Evolutionary conservation across 2,797 vertebrate species (phyloP).

Genomic region (Thaleichthys pacificus): DNA sequence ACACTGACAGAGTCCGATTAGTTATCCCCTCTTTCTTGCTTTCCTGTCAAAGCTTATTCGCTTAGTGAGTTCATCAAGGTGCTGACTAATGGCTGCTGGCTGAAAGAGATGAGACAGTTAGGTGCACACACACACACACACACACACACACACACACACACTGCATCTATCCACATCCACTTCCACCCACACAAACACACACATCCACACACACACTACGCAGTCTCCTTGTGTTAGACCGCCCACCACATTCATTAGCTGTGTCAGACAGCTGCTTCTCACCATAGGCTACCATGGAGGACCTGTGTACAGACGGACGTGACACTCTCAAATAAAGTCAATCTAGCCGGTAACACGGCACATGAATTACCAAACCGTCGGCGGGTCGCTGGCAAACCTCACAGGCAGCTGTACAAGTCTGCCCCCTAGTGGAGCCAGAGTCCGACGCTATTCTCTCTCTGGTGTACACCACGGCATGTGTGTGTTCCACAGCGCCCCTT

Average conservation of each 20-base stretch:
- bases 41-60: neutral
- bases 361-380: conserved; percentile 26
- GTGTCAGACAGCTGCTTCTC: conserved; percentile 31
- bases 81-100: neutral
- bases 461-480: too few relatives aligned
- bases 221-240: conserved; percentile 24
- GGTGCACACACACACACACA: neutral
- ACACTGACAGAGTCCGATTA: too few relatives aligned
- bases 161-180: neutral
- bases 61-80: conserved; percentile 1
- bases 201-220: conserved; percentile 2
- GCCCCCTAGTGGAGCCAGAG: conserved; percentile 62
- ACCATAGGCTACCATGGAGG: conserved; percentile 31
- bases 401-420: conserved; percentile 63
- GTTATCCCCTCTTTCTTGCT: neutral
- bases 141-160: neutral
- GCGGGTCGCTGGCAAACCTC: neutral
- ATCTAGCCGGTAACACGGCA: conserved; percentile 50
- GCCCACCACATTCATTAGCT: conserved; percentile 34
- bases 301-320: conserved; percentile 26
- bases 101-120: neutral
- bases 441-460: too few relatives aligned
- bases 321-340: conserved; percentile 47
- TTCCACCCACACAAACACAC: conserved; percentile 1
- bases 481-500: too few relatives aligned